Conservation (phyloP, 2,113 vertebrate genomes). For the Leptobrachium ailaonicum region DNA sequence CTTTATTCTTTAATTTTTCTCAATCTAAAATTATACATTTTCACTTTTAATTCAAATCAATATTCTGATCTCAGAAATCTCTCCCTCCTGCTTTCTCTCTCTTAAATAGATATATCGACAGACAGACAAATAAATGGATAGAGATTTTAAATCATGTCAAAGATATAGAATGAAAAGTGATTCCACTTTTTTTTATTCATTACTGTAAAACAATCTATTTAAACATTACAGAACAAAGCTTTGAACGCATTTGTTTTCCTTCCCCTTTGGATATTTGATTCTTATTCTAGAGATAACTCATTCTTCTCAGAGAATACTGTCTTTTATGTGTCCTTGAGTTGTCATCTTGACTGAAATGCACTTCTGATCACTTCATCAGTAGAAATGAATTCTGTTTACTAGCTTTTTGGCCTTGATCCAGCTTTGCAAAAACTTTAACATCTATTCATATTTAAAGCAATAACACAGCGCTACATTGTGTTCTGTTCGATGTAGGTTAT, state of each 20-base stretch:
- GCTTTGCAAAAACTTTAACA: constrained; percentile 22
- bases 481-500: background rate
- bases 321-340: constrained; percentile 29
- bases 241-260: constrained; percentile 31
- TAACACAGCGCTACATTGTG: background rate
- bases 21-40: no score
- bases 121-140: no score
- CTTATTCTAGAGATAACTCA: constrained; percentile 17
- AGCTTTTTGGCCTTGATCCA: constrained; percentile 43
- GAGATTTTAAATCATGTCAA: no score
- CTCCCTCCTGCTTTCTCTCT: no score
- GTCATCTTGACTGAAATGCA: constrained; percentile 35
- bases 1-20: no score
- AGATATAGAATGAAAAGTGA: no score
- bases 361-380: constrained; percentile 43
- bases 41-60: no score
- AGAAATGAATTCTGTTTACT: constrained; percentile 40
- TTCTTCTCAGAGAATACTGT: constrained; percentile 10
- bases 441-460: constrained; percentile 37
- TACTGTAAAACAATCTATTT: constrained; percentile 5
- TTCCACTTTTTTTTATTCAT: no score
- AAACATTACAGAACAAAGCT: constrained; percentile 25
- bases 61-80: no score
- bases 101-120: no score
- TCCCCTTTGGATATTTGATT: constrained; percentile 24